These are phyloP conservation scores for Drosophila burlai DNA, from an alignment of 1,140 invertebrate species.

Conservation along the genomic window DNA sequence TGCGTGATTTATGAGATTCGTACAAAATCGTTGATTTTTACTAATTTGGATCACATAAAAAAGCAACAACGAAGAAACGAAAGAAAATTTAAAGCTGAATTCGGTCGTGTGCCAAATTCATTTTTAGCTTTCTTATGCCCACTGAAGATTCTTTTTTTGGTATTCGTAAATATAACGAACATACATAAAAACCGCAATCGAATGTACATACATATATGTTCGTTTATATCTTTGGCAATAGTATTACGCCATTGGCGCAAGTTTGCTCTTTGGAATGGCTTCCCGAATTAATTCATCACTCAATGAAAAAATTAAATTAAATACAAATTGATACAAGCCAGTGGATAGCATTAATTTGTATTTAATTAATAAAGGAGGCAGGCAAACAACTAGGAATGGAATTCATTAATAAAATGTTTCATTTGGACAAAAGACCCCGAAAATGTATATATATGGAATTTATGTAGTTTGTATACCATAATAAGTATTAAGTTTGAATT, in stretches of 20 bases:
- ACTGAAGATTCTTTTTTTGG: conserved; percentile 28
- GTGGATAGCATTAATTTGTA: conserved; percentile 16
- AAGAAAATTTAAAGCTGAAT: conserved; percentile 28
- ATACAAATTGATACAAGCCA: conserved; percentile 31
- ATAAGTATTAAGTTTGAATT: background rate
- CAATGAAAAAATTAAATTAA: conserved; percentile 48
- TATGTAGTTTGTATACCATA: background rate
- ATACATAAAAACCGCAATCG: conserved; percentile 30
- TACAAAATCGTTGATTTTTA: conserved; percentile 4
- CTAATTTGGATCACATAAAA: conserved; percentile 38
- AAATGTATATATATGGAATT: background rate
- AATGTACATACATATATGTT: conserved; percentile 6
- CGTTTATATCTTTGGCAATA: conserved; percentile 26
- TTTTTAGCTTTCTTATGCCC: conserved; percentile 54
- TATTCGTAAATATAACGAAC: conserved; percentile 25
- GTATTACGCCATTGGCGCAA: conserved; percentile 40
- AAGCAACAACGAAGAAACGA: background rate
- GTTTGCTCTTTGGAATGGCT: conserved; percentile 32
- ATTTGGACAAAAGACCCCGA: background rate
- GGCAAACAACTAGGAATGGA: background rate
- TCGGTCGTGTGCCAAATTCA: conserved; percentile 65
- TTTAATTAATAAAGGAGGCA: conserved; percentile 16
- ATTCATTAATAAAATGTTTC: conserved; percentile 1
- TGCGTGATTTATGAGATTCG: conserved; percentile 32
- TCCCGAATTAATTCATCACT: conserved; percentile 49